Conservation (phyloP, 1,140 invertebrate genomes). For the Atta cephalotes region DNA sequence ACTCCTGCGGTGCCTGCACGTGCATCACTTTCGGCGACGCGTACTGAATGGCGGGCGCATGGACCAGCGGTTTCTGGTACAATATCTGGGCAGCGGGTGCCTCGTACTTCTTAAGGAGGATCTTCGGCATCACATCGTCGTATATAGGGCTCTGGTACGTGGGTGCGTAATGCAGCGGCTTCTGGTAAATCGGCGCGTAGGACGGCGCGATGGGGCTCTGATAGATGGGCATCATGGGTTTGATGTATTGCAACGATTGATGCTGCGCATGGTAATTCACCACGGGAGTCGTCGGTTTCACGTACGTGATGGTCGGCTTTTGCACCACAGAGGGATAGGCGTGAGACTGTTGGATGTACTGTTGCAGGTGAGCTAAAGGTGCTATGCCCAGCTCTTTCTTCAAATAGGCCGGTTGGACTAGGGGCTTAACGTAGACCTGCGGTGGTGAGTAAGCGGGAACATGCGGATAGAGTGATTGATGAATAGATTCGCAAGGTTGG, state of each 20-base stretch:
- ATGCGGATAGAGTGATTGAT: slow-evolving; percentile 70
- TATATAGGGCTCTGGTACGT: slow-evolving; percentile 70
- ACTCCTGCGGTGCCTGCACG: slow-evolving; percentile 70
- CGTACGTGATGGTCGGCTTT: slow-evolving; percentile 72
- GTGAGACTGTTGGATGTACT: slow-evolving; percentile 67
- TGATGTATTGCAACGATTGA: slow-evolving; percentile 41
- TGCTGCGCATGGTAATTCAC: slow-evolving; percentile 62
- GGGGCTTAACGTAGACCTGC: slow-evolving; percentile 70
- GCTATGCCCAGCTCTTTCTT: slow-evolving; percentile 67
- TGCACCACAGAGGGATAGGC: slow-evolving; percentile 59
- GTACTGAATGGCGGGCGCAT: slow-evolving; percentile 52
- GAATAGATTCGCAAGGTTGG: slow-evolving; percentile 75
- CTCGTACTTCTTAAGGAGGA: slow-evolving; percentile 66
- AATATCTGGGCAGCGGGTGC: slow-evolving; percentile 23
- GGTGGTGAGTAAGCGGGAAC: slow-evolving; percentile 66
- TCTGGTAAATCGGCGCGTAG: slow-evolving; percentile 75
- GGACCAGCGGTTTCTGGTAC: slow-evolving; percentile 70
- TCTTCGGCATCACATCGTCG: slow-evolving; percentile 42
- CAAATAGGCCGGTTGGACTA: slow-evolving; percentile 65
- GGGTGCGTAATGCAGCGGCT: slow-evolving; percentile 71
- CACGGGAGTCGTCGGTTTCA: slow-evolving; percentile 67
- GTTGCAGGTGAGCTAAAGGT: slow-evolving; percentile 48
- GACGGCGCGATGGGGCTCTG: slow-evolving; percentile 73
- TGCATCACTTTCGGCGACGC: slow-evolving; percentile 66
- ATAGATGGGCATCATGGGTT: slow-evolving; percentile 55